Conservation (phyloP, 2,797 vertebrate species). For the Coregonus suidteri region DNA sequence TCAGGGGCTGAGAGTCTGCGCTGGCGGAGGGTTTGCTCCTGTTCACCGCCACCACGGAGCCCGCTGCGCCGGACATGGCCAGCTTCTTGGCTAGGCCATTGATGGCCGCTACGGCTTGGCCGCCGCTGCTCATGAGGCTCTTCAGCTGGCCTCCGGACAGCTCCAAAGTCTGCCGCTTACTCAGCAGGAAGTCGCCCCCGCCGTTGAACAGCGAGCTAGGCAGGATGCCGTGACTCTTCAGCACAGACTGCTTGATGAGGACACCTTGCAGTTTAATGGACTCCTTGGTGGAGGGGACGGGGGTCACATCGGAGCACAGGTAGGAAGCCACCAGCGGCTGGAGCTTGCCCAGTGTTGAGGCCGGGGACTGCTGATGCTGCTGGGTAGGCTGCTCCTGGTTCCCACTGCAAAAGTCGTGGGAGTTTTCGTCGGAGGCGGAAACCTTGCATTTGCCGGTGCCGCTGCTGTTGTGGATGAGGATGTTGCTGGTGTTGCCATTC, state of each 20-base stretch:
- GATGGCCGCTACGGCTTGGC: constrained; percentile 86
- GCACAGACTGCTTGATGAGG: constrained; percentile 93
- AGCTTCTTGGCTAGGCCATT: constrained; percentile 95
- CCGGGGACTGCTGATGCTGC: constrained; percentile 66
- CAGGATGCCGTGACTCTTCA: constrained; percentile 89
- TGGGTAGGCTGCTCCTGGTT: constrained; percentile 79
- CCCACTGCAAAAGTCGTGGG: constrained; percentile 83
- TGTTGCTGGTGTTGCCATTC: constrained; percentile 94
- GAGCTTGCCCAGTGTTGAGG: constrained; percentile 85
- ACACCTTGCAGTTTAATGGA: constrained; percentile 94
- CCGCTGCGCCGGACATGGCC: constrained; percentile 79
- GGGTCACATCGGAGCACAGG: constrained; percentile 92
- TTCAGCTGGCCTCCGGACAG: constrained; percentile 91
- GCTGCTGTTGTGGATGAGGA: constrained; percentile 90
- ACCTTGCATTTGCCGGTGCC: constrained; percentile 88
- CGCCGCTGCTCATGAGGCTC: constrained; percentile 86
- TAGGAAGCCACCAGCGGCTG: constrained; percentile 93
- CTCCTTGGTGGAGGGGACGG: constrained; percentile 89
- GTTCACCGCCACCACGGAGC: constrained; percentile 78
- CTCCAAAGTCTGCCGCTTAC: constrained; percentile 89
- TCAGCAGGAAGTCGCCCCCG: constrained; percentile 85
- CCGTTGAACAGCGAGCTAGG: constrained; percentile 80
- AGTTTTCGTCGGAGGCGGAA: constrained; percentile 80
- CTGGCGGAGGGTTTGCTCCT: constrained; percentile 69
- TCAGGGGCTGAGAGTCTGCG: constrained; percentile 74